phyloP scores from a whole-genome alignment of 1,140 invertebrate species.

The Cotesia chilonis region DNA sequence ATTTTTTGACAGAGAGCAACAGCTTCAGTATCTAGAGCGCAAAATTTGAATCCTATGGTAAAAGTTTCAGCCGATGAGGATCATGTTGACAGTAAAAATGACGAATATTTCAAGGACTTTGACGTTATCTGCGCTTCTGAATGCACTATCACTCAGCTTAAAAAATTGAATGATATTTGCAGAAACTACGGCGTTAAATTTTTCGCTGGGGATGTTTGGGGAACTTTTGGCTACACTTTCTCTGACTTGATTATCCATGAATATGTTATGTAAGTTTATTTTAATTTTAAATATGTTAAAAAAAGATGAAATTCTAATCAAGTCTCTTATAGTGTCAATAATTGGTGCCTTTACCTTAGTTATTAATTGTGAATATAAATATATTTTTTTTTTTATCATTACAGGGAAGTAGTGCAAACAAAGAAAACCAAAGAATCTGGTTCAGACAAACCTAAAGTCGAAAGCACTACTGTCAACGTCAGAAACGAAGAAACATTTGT shows the following conservation, averaged over 20 bases:
- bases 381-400: constrained; percentile 39
- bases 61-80: constrained; percentile 77
- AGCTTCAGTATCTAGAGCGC: constrained; percentile 78
- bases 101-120: constrained; percentile 81
- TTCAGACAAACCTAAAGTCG: constrained; percentile 61
- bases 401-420: constrained; percentile 56
- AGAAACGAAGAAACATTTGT: constrained; percentile 70
- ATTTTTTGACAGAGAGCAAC: constrained; percentile 78
- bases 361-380: not conserved
- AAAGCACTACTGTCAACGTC: constrained; percentile 63
- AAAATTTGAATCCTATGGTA: constrained; percentile 93
- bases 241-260: constrained; percentile 87
- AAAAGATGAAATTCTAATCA: too few species aligned
- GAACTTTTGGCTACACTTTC: constrained; percentile 92
- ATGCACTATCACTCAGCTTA: constrained; percentile 74
- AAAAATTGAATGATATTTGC: constrained; percentile 83
- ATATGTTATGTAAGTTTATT: constrained; percentile 81
- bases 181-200: constrained; percentile 83
- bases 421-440: constrained; percentile 53
- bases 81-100: constrained; percentile 71
- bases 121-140: constrained; percentile 87
- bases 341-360: too few species aligned
- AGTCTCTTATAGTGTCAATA: too few species aligned
- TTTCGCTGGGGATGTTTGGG: constrained; percentile 91
- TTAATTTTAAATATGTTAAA: too few species aligned